These are phyloP conservation scores for Watsonalla binaria DNA, from an alignment of 2,888 invertebrate genomes.

Conservation along the genomic window DNA sequence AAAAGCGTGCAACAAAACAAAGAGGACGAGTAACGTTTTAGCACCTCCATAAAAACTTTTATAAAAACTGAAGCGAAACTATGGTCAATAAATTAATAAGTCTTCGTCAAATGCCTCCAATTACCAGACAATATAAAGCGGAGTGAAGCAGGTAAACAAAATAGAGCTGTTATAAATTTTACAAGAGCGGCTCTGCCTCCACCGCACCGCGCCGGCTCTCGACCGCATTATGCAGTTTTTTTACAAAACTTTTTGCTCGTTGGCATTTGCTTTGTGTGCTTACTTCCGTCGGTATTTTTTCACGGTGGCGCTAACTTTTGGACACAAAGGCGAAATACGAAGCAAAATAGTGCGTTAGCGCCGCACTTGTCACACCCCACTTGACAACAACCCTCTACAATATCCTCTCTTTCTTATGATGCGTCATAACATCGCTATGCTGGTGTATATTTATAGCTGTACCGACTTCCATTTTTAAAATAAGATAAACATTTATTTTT, in stretches of 20 bases:
- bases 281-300: constrained; percentile 74
- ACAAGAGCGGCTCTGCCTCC: constrained; percentile 62
- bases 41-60: constrained; percentile 43
- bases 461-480: constrained; percentile 19
- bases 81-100: constrained; percentile 76
- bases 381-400: constrained; percentile 10
- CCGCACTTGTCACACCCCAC: constrained; percentile 25
- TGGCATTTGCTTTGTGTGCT: constrained; percentile 72
- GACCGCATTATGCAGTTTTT: constrained; percentile 72
- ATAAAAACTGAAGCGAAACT: constrained; percentile 69
- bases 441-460: constrained; percentile 11
- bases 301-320: constrained; percentile 70
- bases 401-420: constrained; percentile 5
- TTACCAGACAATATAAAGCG: constrained; percentile 68
- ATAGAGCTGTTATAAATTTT: constrained; percentile 78
- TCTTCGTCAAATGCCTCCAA: constrained; percentile 75
- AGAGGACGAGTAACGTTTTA: constrained; percentile 56
- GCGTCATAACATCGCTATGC: constrained; percentile 26
- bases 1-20: constrained; percentile 31
- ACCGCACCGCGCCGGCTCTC: constrained; percentile 42
- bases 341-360: constrained; percentile 49
- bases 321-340: constrained; percentile 52
- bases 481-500: constrained; percentile 1
- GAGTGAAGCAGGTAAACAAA: constrained; percentile 75
- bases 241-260: constrained; percentile 60